Evolutionary conservation across 2,797 vertebrate species (phyloP), one percentile per base, ranked within the genome.

Genomic region (Premnoplex brunnescens): DNA sequence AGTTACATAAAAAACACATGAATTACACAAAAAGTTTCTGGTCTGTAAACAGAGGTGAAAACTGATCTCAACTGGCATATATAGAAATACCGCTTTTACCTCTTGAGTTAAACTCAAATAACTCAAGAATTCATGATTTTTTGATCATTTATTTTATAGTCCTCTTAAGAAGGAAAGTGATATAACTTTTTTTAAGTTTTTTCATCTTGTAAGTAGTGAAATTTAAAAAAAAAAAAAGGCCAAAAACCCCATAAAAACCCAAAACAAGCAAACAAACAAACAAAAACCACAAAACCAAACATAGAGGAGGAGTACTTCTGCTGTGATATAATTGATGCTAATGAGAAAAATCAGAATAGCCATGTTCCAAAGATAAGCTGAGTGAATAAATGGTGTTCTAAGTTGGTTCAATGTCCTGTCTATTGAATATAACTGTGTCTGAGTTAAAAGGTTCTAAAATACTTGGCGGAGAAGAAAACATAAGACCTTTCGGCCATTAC

Each of bases 371-470:
- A 69, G 16, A 11, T 12, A 81, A 54, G 9, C 0, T 55, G 23
- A 75, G 10, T 2, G 3, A 8, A 8, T 10, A 16, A 0, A 3
- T 58, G 6, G 10, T 48, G 21, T 41, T 5, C 7, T 66, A 71
- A 84, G 12, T 30, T 9, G 19, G 9, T 85, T 78, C 10, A 32
- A 10, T 46, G 15, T 49, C 28, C 12, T 44, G 3, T 6, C n/a
- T 74, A 27, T 37, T 76, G 26, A 32, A 59, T 77, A 66, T 9
- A 49, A 6, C 14, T 73, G 15, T 5, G 9, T 77, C 22, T 68
- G 24, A 82, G 17, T 16, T 26, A 36, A 9, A 5, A 64, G 23
- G 23, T 55, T 37, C 17, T 49, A 8, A 9, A 78, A 20, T 12
- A 51, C 17, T 37, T 46, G 14, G 2, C 63, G 14, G 7, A 80